Evolutionary conservation across 2,797 vertebrate genomes (phyloP).

Genomic region (Etheostoma perlongum): DNA sequence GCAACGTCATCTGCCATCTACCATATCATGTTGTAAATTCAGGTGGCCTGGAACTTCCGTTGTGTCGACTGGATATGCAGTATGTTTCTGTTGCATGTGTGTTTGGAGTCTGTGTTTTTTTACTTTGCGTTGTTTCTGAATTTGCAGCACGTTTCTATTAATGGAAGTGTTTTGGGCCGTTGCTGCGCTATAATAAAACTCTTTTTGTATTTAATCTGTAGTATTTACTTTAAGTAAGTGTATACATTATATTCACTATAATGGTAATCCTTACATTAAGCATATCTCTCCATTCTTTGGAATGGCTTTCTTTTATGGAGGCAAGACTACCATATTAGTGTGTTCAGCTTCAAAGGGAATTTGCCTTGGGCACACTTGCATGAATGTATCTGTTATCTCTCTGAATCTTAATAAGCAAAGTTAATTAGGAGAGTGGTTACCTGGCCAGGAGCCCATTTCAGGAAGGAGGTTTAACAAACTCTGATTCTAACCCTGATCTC

Average conservation of each 20-base stretch:
- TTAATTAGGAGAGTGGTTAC: conserved; percentile 34
- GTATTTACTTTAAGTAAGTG: not conserved
- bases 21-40: too few relatives aligned
- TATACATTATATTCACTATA: not conserved
- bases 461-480: too few relatives aligned
- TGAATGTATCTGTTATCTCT: conserved; percentile 5
- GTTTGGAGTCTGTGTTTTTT: too few relatives aligned
- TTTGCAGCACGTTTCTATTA: too few relatives aligned
- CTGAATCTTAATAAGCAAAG: conserved; percentile 42
- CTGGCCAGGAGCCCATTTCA: conserved; percentile 19
- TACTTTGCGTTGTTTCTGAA: too few relatives aligned
- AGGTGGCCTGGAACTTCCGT: too few relatives aligned
- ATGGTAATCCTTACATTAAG: conserved; percentile 24
- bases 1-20: too few relatives aligned
- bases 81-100: too few relatives aligned
- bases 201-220: not conserved
- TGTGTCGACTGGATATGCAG: too few relatives aligned
- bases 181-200: not conserved
- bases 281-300: conserved; percentile 6
- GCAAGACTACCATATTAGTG: not conserved
- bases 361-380: conserved; percentile 5
- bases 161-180: too few relatives aligned
- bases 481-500: too few relatives aligned
- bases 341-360: conserved; percentile 17
- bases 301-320: conserved; percentile 1